Base-by-base conservation (phyloP, 2,113 vertebrate species). In the Myotis davidii region DNA sequence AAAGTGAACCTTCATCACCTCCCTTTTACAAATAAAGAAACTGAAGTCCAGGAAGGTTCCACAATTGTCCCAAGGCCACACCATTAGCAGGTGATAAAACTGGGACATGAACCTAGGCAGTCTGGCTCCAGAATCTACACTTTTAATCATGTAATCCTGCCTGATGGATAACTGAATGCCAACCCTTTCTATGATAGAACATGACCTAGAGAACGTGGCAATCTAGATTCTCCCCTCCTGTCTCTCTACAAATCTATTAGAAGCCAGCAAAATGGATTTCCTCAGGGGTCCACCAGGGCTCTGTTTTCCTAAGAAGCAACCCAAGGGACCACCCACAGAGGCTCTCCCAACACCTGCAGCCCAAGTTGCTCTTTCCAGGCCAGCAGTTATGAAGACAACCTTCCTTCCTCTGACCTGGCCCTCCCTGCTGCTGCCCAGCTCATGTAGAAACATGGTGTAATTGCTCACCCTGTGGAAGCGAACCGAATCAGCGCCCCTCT, bases 401-500 rank as follows among this genome's bases (percentile, higher is more conserved):
- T 6, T 1, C 37, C 54, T 37, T 56, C 64, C 82, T n/a, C 17
- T 90, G 77, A 91, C 29, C 78, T 65, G 34, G 67, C 67, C 92
- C 69, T 85, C 61, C 48, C 89, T 72, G 69, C 92, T 88, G 73
- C 61, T 95, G 88, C 34, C 91, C 25, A 11, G 18, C 32, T 88
- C 74, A 29, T 95, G 50, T 93, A 93, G 89, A 94, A 97, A 95
- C 89, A 90, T 1, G 4, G 13, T 39, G 9, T 79, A 96, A 97
- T 82, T 67, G 45, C 48, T 85, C 56, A 1, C 70, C 91, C 96
- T 93, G 89, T 91, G 96, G 93, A 96, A 97, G 76, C 5, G 5
- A 97, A 94, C 96, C 7, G 25, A 96, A 96, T 93, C 74, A 94
- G 78, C 8, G 25, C 94, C 88, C 79, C 90, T 13, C 87, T 9